A percentile compares a stretch with the other conserved stretches of the same genome.
Conservation (phyloP, 2,888 invertebrate genomes). For the Muschampia plurimacula region DNA sequence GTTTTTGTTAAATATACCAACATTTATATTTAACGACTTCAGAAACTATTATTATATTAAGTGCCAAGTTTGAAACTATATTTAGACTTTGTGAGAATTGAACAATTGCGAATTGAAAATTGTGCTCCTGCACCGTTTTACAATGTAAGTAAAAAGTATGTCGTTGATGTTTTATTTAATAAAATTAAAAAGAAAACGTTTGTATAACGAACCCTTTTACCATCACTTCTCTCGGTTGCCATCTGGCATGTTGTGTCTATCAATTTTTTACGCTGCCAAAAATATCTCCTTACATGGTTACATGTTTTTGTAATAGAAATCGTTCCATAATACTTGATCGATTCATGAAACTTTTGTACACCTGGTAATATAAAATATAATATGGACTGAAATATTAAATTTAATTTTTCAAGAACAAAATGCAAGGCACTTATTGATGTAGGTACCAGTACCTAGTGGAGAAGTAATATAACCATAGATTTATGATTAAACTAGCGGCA, state of each 20-base stretch:
- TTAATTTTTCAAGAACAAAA: neutral
- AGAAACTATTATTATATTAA: neutral
- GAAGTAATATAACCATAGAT: too few relatives aligned
- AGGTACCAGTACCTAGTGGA: too few relatives aligned
- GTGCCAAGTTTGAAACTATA: too few relatives aligned
- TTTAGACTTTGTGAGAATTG: too few relatives aligned
- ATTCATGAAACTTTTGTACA: neutral
- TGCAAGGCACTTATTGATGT: neutral
- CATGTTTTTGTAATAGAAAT: neutral
- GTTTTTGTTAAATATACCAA: slow-evolving; percentile 25
- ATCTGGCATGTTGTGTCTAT: slow-evolving; percentile 13
- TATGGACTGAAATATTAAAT: neutral
- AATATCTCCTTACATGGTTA: neutral
- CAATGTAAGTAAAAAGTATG: too few relatives aligned
- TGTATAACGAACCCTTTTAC: too few relatives aligned
- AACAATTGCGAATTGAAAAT: too few relatives aligned
- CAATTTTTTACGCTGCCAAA: neutral
- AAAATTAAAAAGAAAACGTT: too few relatives aligned
- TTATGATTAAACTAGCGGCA: too few relatives aligned
- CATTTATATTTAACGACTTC: slow-evolving; percentile 15
- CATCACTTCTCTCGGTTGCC: neutral
- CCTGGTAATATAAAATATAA: neutral
- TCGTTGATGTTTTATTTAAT: too few relatives aligned
- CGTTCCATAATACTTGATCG: neutral
- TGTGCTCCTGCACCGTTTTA: too few relatives aligned